A percentile compares a stretch with the other conserved stretches of the same genome.
Conservation (phyloP, 2,797 vertebrate species). For the Pelochelys cantorii region DNA sequence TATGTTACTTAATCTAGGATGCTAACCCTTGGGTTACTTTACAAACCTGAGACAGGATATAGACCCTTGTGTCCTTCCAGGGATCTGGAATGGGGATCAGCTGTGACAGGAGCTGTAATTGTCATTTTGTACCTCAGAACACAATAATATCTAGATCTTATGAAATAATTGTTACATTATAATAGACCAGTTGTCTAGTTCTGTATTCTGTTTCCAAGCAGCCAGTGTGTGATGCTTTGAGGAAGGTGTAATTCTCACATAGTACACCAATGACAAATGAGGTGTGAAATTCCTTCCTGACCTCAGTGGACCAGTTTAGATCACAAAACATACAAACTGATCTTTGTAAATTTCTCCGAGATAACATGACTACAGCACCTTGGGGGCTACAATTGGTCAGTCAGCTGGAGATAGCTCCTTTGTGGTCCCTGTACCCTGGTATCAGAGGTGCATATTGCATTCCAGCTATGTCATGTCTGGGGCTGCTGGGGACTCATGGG, state of each 20-base stretch:
- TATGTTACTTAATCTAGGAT: neutral
- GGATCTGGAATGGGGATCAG: slow-evolving; percentile 4
- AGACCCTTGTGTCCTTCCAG: neutral
- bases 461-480: neutral
- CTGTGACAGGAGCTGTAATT: neutral
- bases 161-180: neutral
- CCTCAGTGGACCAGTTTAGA: neutral
- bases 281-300: fast-evolving
- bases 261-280: neutral
- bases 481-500: fast-evolving
- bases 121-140: neutral
- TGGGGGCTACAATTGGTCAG: neutral
- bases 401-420: neutral
- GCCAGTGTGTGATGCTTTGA: neutral
- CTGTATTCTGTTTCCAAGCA: neutral
- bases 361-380: neutral
- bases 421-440: too few relatives aligned
- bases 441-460: too few relatives aligned
- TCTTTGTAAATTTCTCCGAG: neutral
- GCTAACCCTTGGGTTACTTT: neutral
- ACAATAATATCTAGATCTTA: neutral
- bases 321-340: neutral
- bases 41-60: slow-evolving; percentile 20
- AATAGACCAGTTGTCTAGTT: neutral
- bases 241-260: neutral